Evolutionary conservation across 2,113 vertebrate genomes (phyloP).

Genomic region (Petrocephalus zakoni): DNA sequence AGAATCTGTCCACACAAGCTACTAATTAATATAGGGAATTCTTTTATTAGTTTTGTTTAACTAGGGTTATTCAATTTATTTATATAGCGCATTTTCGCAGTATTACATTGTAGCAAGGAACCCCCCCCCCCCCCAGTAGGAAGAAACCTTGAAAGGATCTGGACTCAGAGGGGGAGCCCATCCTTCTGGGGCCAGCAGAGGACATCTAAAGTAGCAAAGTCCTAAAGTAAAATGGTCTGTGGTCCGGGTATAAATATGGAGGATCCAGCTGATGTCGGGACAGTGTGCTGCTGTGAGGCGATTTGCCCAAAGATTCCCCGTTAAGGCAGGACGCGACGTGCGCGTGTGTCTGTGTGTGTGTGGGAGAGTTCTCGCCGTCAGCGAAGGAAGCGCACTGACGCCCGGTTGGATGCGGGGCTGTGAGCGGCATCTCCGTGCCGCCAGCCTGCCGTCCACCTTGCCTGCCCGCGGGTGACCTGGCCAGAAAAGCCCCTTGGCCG

Average conservation of each 20-base stretch:
- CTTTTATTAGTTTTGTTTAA: background rate
- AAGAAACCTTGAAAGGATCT: background rate
- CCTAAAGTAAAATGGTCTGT: background rate
- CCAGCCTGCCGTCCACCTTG: conserved; percentile 4
- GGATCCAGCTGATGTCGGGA: background rate
- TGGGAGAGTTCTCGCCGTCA: background rate
- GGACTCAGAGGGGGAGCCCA: background rate
- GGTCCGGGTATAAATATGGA: background rate
- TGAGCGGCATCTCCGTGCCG: background rate
- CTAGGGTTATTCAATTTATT: background rate
- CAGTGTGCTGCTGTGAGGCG: background rate
- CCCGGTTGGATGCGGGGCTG: background rate
- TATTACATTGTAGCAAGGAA: background rate
- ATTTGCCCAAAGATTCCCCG: too few species aligned
- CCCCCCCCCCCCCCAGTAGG: too few species aligned
- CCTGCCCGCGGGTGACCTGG: background rate
- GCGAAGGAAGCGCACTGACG: background rate
- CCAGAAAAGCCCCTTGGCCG: background rate
- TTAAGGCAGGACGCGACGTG: background rate
- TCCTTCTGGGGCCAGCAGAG: background rate
- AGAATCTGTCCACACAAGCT: background rate
- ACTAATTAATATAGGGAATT: background rate
- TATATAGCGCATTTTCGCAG: background rate
- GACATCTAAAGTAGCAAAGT: background rate
- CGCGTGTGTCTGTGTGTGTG: background rate